Base-by-base conservation (phyloP, 2,113 vertebrate genomes). In the Miniopterus natalensis region DNA sequence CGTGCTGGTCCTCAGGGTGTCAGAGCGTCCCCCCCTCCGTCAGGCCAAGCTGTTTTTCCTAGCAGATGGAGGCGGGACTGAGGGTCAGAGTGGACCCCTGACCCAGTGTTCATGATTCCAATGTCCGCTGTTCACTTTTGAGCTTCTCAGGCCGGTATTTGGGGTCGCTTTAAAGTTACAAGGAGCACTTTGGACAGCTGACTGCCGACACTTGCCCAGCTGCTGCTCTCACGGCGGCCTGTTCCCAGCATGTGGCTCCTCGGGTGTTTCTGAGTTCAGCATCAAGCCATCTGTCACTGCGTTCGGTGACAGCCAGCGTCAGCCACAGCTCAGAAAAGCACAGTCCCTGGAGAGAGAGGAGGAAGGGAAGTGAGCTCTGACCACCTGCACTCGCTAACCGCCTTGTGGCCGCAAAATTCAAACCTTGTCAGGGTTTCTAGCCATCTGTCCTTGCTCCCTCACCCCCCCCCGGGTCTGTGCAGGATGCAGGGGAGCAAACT, bases 61-160 rank as follows among this genome's bases (percentile, higher is more conserved):
- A 11, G 23, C 31, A 23, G 59, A n/a, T 0, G 2, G 25, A 8
- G 51, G 21, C 1, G 13, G 3, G 49, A 29, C 53, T 6, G 40
- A 84, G 42, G 42, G 17, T 71, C 59, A 68, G 57, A 71, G 36
- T 25, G 78, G 66, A 40, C 6, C 53, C 20, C 14, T 20, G n/a
- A 12, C 29, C 7, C 9, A 3, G 25, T 42, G 29, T 68, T 61
- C 40, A 3, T 36, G 73, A 36, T 13, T 75, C 29, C n/a, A 25
- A 36, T 75, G 57, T 81, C 51, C 29, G 7, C 12, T 57, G 9
- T 7, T 9, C 8, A 8, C 6, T 13, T 55, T 3, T n/a, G 3
- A 65, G 47, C 42, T 86, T 78, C 75, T 86, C 51, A n/a, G 53
- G 55, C 65, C 0, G 7, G 9, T 61, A 8, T 51, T 83, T 59